Base-by-base conservation (phyloP, 2,797 vertebrate species). In the Diglossa cyanea region DNA sequence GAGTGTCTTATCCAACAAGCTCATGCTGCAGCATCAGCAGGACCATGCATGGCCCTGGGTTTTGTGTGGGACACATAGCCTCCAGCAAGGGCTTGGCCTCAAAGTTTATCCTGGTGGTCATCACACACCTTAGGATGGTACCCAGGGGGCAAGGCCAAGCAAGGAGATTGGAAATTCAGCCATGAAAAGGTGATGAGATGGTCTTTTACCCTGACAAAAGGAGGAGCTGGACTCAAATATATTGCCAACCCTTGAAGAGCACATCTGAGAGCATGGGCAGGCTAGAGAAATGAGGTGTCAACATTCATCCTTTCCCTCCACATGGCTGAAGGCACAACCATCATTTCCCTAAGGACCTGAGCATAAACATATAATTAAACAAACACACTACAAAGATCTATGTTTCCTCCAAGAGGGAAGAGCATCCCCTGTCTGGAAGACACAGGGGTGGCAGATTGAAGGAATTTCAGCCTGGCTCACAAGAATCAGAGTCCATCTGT, bases 401-500 rank as follows among this genome's bases (percentile, higher is more conserved):
- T 16, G 23, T 50, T 72, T 89, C 30, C 39, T 86, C 28, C 54
- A 72, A 58, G 65, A 83, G 35, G 23, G 13, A 90, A 86, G n/a
- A 91, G 30, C 44, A 61, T 75, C 31, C 42, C 55, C 47, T 71
- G 35, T 21, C 78, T 90, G 55, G 39, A 86, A 62, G 62, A 63
- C 45, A 88, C 5, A 37, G 9, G 33, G 33, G 42, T 60, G 25
- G 73, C 89, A 96, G 82, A 96, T 50, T 81, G 87, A 83, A 65
- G 57, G 66, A 81, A 63, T 78, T 91, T 80, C 39, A 53, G 50
- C 30, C 73, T 93, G 85, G 63, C 80, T 92, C 58, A 72, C 0
- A 20, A 78, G 82, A 79, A 67, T 53, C 75, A 51, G 85, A 68
- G 93, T 93, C 90, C 90, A 91, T 95, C 90, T 95, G 88, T 1